Percentiles rank a stretch among this genome's conserved stretches.
phyloP scores from a whole-genome alignment of 2,113 vertebrate species.

The Pteronura brasiliensis region DNA sequence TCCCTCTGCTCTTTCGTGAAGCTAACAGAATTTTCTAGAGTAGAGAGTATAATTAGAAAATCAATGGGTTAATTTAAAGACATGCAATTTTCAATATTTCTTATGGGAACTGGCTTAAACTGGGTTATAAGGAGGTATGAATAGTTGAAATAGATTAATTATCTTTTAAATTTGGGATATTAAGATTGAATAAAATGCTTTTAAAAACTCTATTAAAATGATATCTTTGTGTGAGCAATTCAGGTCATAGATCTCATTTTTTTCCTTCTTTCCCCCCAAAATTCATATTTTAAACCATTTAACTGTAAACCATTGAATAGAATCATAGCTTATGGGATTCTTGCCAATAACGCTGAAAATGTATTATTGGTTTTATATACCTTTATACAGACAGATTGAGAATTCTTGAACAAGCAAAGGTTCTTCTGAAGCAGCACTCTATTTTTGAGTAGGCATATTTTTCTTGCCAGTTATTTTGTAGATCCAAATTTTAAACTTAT shows the following conservation, averaged over 20 bases:
- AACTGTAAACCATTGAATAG: background rate
- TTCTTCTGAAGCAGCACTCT: background rate
- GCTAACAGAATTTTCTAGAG: background rate
- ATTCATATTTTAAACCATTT: constrained; percentile 22
- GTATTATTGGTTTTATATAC: background rate
- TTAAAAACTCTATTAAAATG: constrained; percentile 75
- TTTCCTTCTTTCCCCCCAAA: background rate
- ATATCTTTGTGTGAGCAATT: constrained; percentile 71
- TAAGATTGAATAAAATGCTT: constrained; percentile 75
- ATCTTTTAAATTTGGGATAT: constrained; percentile 72
- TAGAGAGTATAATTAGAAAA: constrained; percentile 33
- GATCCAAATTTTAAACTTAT: background rate
- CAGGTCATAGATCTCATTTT: constrained; percentile 21
- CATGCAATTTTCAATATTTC: constrained; percentile 25
- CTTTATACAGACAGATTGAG: background rate
- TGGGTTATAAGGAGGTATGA: constrained; percentile 32
- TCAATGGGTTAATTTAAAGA: constrained; percentile 58
- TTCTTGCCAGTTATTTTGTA: background rate
- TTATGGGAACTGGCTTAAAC: constrained; percentile 59
- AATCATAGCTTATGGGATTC: background rate
- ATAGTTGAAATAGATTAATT: constrained; percentile 77
- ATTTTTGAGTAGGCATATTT: background rate
- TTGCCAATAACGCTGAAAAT: background rate
- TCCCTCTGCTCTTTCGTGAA: background rate
- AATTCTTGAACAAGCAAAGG: background rate